Evolutionary conservation across 2,797 vertebrate species (phyloP), one percentile per base, ranked within the genome.

Genomic region (Hylomyscus alleni): DNA sequence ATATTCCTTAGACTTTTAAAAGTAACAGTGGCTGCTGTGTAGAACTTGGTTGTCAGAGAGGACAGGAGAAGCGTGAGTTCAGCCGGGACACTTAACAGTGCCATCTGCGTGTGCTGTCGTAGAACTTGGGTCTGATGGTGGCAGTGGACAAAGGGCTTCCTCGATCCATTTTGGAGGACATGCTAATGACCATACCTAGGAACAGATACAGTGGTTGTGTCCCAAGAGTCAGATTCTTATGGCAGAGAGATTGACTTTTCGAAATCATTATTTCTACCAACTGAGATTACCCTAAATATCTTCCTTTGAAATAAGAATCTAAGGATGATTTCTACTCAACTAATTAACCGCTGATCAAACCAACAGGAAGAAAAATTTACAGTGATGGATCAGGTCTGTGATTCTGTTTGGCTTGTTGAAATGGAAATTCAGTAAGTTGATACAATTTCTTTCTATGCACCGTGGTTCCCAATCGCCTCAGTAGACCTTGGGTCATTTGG

Each of bases 201-300:
- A 93, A 78, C 50, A 10, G 20, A 77, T 81, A 73, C 67, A 54
- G 67, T n/a, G 34, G 22, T 52, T 11, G 1, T 22, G 11, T 88
- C 89, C 50, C 67, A 88, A 90, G 37, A 72, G 2, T 62, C 37
- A 50, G 44, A 6, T 62, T 47, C 15, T 90, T 29, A 47, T 78
- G 9, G 77, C 47, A 26, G 73, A 1, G 58, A 22, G 11, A 37
- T 82, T 92, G 58, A 76, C 34, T 86, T 93, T 93, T 56, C 4
- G 14, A 84, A 80, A 62, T 80, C 22, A 76, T 54, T 87, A 72
- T 92, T 93, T 95, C 58, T 93, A 76, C 31, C 72, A 95, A 93
- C 34, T 89, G 67, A 87, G 65, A 94, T 83, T 88, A 76, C 19
- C 52, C 37, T 88, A 58, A 93, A 93, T 31, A 50, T 87, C 40